Evolutionary conservation across 2,888 invertebrate genomes (phyloP), one percentile per base, ranked within the genome.

Genomic region (Phasia obesa): DNA sequence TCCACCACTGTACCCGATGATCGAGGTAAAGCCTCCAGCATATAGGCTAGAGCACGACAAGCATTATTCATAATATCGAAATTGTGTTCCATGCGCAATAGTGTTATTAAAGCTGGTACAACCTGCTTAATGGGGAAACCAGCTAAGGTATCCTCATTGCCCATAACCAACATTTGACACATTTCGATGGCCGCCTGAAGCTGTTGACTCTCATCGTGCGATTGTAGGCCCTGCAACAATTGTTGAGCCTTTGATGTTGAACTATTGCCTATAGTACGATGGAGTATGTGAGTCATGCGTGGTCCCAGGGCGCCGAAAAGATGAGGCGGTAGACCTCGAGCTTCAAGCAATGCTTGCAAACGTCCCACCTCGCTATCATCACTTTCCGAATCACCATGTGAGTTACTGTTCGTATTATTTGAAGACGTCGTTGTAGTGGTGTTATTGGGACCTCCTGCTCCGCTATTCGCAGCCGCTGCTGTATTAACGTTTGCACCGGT

Each of bases 61-160:
- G 99, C 99, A 91, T 99, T 98, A 90, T 99, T 98, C 99, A 99
- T 99, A 94, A 99, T 98, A 92, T 99, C 99, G 92, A 99, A 99
- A 92, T 99, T 99, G 91, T 99, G 98, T 90, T 99, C 99, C 93
- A 98, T 98, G 67, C 97, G 96, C 23, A 99, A 94, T 77, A 99
- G 92, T 87, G 94, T 95, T 84, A 98, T 97, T 44, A 99, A 94
- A 6, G 98, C 98, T 0, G 99, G 98, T 60, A 99, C 98, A 17
- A 98, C 98, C 92, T 98, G 98, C 88, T 99, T 97, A 44, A 99
- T 97, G 0, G 99, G 99, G 91, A 99, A 99, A n/a, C 98, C 98
- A 49, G 98, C 97, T 70, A 99, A 93, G 0, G 98, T 98, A 91
- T 99, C 99, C 92, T 99, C 99, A 91, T 99, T 99, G 86, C 99